A percentile compares a stretch with the other conserved stretches of the same genome.
phyloP scores from a whole-genome alignment of 2,113 vertebrate genomes.

The Petroica traversi region DNA sequence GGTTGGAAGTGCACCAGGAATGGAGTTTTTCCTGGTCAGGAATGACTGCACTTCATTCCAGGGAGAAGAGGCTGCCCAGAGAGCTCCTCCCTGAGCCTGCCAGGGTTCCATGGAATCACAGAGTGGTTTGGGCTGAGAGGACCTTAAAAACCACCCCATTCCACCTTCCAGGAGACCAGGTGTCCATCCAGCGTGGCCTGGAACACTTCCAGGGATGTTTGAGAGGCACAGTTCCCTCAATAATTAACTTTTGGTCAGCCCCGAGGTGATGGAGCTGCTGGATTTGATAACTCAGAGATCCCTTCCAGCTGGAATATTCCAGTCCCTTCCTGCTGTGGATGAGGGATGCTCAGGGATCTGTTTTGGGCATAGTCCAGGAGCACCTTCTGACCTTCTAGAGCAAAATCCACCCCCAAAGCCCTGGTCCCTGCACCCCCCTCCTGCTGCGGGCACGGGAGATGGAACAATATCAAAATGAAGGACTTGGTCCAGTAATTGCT shows the following conservation, averaged over 20 bases:
- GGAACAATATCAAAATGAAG: not conserved
- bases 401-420: accelerated
- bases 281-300: not conserved
- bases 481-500: not conserved
- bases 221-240: not conserved
- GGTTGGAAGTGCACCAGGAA: not conserved
- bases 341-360: not conserved
- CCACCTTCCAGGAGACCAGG: not conserved
- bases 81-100: not conserved
- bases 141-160: not conserved
- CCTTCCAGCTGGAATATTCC: not conserved
- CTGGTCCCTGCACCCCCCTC: not conserved
- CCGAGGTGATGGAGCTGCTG: not conserved
- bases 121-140: not conserved
- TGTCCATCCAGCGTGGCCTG: not conserved
- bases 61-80: not conserved
- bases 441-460: not conserved
- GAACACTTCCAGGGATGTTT: not conserved
- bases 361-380: not conserved
- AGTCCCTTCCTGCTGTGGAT: not conserved
- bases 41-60: not conserved
- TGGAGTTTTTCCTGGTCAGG: not conserved
- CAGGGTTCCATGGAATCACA: not conserved
- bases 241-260: not conserved
- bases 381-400: not conserved